Evolutionary conservation across 2,888 invertebrate species (phyloP).

Genomic region (Drosophila atripex): DNA sequence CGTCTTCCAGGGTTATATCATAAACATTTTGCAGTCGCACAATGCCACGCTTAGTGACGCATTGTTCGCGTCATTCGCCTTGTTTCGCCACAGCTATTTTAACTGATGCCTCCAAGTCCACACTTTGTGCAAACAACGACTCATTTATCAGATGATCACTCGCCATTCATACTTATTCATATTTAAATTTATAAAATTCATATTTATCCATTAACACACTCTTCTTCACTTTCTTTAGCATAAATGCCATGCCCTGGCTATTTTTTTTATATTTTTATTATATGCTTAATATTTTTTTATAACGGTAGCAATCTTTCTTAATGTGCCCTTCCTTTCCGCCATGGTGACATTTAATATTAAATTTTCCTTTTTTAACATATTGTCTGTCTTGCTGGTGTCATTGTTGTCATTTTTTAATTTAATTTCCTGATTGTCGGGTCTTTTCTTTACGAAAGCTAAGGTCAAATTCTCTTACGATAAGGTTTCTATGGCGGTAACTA

Average conservation of each 20-base stretch:
- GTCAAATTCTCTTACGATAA: no score
- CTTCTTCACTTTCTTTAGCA: not conserved
- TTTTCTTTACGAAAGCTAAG: no score
- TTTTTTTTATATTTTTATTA: not conserved
- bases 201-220: not conserved
- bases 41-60: constrained; percentile 9
- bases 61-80: constrained; percentile 5
- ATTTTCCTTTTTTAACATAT: no score
- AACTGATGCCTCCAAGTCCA: constrained; percentile 4
- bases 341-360: no score
- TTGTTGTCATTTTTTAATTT: no score
- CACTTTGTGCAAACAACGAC: constrained; percentile 7
- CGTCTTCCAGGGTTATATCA: constrained; percentile 12
- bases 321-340: no score
- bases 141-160: constrained; percentile 5
- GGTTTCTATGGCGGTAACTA: no score
- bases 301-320: no score
- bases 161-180: no score
- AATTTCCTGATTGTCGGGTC: no score
- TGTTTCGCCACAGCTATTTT: constrained; percentile 22
- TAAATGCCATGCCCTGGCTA: not conserved
- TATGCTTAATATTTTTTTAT: not conserved
- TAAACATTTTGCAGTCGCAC: not conserved
- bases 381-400: no score
- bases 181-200: no score